Evolutionary conservation across 2,888 invertebrate species (phyloP).

Genomic region (Ormia ochracea): DNA sequence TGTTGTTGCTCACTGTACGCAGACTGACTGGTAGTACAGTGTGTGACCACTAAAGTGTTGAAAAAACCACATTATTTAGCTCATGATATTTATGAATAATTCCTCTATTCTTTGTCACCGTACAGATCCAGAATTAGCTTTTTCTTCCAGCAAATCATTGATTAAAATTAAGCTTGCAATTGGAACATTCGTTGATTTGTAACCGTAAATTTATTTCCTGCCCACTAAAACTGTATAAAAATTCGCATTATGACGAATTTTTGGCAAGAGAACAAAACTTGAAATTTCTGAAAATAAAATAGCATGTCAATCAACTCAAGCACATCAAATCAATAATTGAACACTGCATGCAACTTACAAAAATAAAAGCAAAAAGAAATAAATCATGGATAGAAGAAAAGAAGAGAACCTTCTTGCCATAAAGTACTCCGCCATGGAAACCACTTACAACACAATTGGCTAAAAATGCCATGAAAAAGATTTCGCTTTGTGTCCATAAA

Average conservation of each 20-base stretch:
- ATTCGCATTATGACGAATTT: background rate
- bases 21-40: too few relatives aligned
- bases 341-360: constrained; percentile 53
- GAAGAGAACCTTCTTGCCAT: background rate
- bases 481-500: constrained; percentile 41
- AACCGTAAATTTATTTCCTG: constrained; percentile 9
- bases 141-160: too few relatives aligned
- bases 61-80: too few relatives aligned
- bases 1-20: too few relatives aligned
- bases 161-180: background rate
- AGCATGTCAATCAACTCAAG: constrained; percentile 64
- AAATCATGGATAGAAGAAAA: background rate
- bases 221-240: background rate
- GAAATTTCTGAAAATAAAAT: constrained; percentile 29
- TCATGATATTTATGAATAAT: too few relatives aligned
- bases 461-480: constrained; percentile 37
- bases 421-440: background rate
- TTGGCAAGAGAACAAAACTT: background rate
- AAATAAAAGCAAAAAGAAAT: background rate
- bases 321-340: constrained; percentile 65
- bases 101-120: too few relatives aligned
- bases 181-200: background rate
- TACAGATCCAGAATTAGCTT: too few relatives aligned
- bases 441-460: constrained; percentile 2
- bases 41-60: too few relatives aligned